phyloP scores from a whole-genome alignment of 2,113 vertebrate species.

The Chionis minor region DNA sequence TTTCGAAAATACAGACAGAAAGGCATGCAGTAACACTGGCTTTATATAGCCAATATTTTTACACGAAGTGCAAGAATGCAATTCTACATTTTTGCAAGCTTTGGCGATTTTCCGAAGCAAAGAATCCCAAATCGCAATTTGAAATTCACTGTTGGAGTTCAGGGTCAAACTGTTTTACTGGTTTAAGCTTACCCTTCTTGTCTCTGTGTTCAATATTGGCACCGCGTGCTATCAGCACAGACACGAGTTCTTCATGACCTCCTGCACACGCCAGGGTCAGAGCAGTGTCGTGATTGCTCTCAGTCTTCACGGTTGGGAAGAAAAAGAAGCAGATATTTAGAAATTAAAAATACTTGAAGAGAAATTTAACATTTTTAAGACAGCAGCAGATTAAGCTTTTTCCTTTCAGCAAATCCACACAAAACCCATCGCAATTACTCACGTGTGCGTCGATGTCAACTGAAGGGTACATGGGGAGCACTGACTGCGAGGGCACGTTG shows the following conservation, averaged over 20 bases:
- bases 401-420: background rate
- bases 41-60: fast-evolving
- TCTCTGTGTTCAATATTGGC: constrained; percentile 98
- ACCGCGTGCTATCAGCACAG: constrained; percentile 93
- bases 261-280: constrained; percentile 96
- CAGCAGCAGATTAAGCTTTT: background rate
- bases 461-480: constrained; percentile 91
- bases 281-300: constrained; percentile 98
- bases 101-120: background rate
- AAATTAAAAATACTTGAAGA: background rate
- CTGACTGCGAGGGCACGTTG: constrained; percentile 82
- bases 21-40: background rate
- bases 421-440: constrained; percentile 60
- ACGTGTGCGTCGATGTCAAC: constrained; percentile 98
- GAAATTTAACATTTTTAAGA: background rate
- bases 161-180: fast-evolving
- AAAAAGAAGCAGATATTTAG: background rate
- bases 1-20: background rate
- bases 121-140: background rate
- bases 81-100: background rate
- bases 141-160: background rate
- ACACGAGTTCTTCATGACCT: constrained; percentile 97
- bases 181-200: constrained; percentile 88
- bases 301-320: constrained; percentile 77
- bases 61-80: background rate